These are phyloP conservation scores for Ranitomeya imitator DNA, from an alignment of 2,113 vertebrate genomes.

Conservation along the genomic window DNA sequence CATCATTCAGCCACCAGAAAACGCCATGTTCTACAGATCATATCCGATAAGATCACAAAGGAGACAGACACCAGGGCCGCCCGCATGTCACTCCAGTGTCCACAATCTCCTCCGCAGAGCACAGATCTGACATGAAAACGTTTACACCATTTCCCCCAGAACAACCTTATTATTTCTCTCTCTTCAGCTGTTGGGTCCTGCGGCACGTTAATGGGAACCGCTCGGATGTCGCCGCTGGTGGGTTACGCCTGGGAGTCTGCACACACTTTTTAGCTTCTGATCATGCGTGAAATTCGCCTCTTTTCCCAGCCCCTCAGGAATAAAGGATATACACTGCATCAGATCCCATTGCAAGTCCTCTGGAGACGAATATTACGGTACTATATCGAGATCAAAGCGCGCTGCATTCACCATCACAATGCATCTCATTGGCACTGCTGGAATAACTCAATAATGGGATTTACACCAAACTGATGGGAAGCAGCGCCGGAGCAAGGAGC, in stretches of 20 bases:
- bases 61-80: neutral
- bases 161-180: neutral
- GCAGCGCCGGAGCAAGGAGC: neutral
- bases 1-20: neutral
- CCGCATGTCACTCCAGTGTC: neutral
- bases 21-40: neutral
- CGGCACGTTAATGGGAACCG: conserved; percentile 17
- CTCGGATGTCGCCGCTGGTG: conserved; percentile 40
- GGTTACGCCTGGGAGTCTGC: conserved; percentile 3
- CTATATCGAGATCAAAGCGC: conserved; percentile 19
- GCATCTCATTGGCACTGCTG: conserved; percentile 37
- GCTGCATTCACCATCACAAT: conserved; percentile 7
- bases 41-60: neutral
- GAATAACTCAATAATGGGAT: conserved; percentile 41
- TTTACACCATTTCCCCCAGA: neutral
- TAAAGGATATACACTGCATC: conserved; percentile 3
- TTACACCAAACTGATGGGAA: conserved; percentile 43
- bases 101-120: neutral
- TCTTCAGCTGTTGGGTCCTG: conserved; percentile 2
- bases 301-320: conserved; percentile 1
- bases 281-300: conserved; percentile 48
- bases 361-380: conserved; percentile 22
- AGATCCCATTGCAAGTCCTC: conserved; percentile 29
- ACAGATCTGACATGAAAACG: conserved; percentile 10
- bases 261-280: conserved; percentile 44